phyloP scores from a whole-genome alignment of 2,888 invertebrate species.

The Elegia similella region DNA sequence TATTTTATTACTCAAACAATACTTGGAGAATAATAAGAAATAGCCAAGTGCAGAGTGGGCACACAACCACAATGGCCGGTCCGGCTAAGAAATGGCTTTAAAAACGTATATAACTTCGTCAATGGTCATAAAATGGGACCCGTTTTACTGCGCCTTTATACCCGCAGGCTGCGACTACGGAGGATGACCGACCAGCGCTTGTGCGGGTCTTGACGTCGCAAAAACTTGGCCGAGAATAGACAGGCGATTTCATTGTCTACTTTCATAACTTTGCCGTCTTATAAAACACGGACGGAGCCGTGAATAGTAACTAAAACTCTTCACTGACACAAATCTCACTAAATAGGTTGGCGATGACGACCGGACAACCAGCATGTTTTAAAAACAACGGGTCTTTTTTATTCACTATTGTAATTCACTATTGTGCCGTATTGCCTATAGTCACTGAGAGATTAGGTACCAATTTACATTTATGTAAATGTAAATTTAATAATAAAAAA shows the following conservation, averaged over 20 bases:
- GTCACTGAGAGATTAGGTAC: too few species aligned
- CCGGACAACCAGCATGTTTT: too few species aligned
- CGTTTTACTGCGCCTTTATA: slow-evolving; percentile 78
- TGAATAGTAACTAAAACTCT: too few species aligned
- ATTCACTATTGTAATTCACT: too few species aligned
- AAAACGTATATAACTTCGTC: slow-evolving; percentile 77
- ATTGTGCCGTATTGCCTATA: too few species aligned
- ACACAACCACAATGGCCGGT: slow-evolving; percentile 66
- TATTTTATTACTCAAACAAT: slow-evolving; percentile 44
- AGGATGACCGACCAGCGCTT: slow-evolving; percentile 61
- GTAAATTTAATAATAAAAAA: too few species aligned
- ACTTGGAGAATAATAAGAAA: slow-evolving; percentile 55
- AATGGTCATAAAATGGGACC: slow-evolving; percentile 77
- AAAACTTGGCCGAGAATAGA: slow-evolving; percentile 23
- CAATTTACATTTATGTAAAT: too few species aligned
- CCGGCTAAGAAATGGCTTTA: slow-evolving; percentile 69
- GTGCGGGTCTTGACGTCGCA: slow-evolving; percentile 38
- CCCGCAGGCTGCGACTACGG: slow-evolving; percentile 58
- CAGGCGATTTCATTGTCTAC: background rate
- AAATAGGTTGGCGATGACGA: too few species aligned
- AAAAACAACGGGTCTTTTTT: too few species aligned
- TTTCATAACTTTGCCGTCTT: too few species aligned
- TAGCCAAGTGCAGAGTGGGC: slow-evolving; percentile 55
- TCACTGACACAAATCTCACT: too few species aligned
- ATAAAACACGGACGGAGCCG: too few species aligned